Percentiles rank a stretch among this genome's conserved stretches.
phyloP scores from a whole-genome alignment of 2,888 invertebrate species.

The Cancer borealis region DNA sequence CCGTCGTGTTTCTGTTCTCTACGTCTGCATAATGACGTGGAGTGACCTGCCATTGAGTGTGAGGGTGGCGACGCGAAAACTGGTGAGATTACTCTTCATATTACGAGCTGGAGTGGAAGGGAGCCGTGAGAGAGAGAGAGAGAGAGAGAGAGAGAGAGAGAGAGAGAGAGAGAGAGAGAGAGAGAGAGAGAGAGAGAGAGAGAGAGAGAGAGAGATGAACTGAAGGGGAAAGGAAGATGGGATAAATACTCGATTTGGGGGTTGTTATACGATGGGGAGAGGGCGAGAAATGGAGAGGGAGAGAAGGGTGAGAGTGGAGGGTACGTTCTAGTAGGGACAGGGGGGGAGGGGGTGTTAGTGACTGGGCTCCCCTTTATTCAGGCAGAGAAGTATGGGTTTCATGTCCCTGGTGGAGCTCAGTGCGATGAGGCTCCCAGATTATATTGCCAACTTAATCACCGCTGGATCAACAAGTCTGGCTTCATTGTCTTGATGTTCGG shows the following conservation, averaged over 20 bases:
- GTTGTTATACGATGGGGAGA: not conserved
- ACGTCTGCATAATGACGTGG: slow-evolving; percentile 23
- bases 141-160: not conserved
- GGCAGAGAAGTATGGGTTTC: slow-evolving; percentile 28
- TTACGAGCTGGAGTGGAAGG: slow-evolving; percentile 17
- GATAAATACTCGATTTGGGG: not conserved
- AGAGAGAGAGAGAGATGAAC: not conserved
- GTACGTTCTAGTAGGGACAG: not conserved
- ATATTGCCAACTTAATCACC: slow-evolving; percentile 46
- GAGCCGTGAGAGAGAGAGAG: not conserved
- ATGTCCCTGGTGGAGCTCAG: slow-evolving; percentile 12
- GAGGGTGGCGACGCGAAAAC: slow-evolving; percentile 18
- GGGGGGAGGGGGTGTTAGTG: not conserved
- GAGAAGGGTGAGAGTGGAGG: not conserved
- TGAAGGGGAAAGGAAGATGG: slow-evolving; percentile 24
- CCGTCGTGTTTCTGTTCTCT: not conserved
- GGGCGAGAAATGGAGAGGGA: not conserved
- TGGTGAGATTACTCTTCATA: slow-evolving; percentile 34
- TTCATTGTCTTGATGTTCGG: slow-evolving; percentile 50
- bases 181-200: not conserved
- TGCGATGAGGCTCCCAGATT: slow-evolving; percentile 13
- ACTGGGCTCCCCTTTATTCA: not conserved
- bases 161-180: not conserved
- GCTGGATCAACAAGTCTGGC: slow-evolving; percentile 51
- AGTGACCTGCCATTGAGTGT: slow-evolving; percentile 25